Base-by-base conservation (phyloP, 1,140 invertebrate species). In the Micrasema longulum region DNA sequence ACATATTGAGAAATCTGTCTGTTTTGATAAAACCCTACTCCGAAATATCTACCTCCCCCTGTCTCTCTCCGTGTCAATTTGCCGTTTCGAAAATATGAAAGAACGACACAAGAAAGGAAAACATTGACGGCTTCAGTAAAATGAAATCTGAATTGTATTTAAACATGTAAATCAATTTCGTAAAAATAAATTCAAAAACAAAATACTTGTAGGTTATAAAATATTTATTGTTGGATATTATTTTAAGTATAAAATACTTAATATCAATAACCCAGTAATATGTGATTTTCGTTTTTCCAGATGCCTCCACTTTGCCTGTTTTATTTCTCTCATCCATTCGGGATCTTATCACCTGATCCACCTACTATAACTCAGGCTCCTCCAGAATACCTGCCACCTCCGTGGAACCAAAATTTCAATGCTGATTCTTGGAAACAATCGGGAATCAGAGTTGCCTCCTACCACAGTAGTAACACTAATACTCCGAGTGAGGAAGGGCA, bases 271-370 rank as follows among this genome's bases (percentile, higher is more conserved):
- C 7, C 10, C 10, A 48, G 18, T 26, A 53, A 23, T 36, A 14
- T 35, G 2, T 69, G 57, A n/a, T n/a, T n/a, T n/a, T 65, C 22
- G 53, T 74, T 71, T 16, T 79, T 79, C 22, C 79, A 85, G 84
- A 78, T 73, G 66, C 80, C 81, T 22, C 83, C 84, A 5, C 78
- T 85, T 67, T 84, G 84, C 69, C 74, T 85, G 55, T 85, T 83
- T 77, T 85, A 85, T 79, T 85, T 85, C 77, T 81, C 82, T 47
- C 84, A 85, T 72, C 84, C 84, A 31, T 84, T 85, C 74, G 84
- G 83, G 48, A 83, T 85, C 72, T 77, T 85, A 67, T 84, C 82
- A 0, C 82, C 82, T 41, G 82, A 83, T 73, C 83, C 83, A 11
- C 83, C 80, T n/a, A 73, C 75, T 7, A 66, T 80, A 66, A 72